Base-by-base conservation (phyloP, 2,888 invertebrate genomes). In the Chymomyza caudatula region DNA sequence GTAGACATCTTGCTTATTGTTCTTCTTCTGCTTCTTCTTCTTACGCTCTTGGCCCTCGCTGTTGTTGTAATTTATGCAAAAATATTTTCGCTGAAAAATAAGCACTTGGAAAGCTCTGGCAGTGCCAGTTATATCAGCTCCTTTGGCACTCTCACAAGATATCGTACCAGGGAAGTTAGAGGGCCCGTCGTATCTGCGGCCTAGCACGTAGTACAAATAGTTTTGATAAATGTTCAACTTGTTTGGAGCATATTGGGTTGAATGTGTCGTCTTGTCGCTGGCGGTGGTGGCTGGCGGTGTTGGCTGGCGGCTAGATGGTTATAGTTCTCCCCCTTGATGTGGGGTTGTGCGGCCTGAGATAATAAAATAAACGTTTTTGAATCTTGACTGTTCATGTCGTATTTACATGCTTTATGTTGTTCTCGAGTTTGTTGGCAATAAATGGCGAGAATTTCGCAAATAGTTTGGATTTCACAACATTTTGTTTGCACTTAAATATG, bases 11-110 rank as follows among this genome's bases (percentile, higher is more conserved):
- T 55, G 15, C 55, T 55, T 55, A 55, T 37, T 55, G 54, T 54
- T 54, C 47, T 5, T n/a, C 71, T 25, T 60, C 71, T 67, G 64
- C 60, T 72, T 65, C 68, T 57, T 61, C 65, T 53, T 58, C 60
- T 15, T 44, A 64, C 58, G 51, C 56, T 68, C 80, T 71, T 51
- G 17, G 19, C 20, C 19, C 19, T 20, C 19, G 70, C 73, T 71
- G 62, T 78, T 80, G 82, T 75, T 80, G 85, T 85, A 83, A 85
- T 80, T 80, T 80, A 80, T 80, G 80, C 80, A 85, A 80, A 80
- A 80, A 82, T 85, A 85, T 80, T 82, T 85, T 78, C 69, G 85
- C 80, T 77, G 73, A 80, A 78, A 78, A 78, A 78, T 75, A 37
- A 37, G 29, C 29, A 73, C 75, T 51, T 19, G 53, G 17, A 15